A percentile compares a stretch with the other conserved stretches of the same genome.
phyloP scores from a whole-genome alignment of 1,140 invertebrate species.

The Drosophila carrolli region DNA sequence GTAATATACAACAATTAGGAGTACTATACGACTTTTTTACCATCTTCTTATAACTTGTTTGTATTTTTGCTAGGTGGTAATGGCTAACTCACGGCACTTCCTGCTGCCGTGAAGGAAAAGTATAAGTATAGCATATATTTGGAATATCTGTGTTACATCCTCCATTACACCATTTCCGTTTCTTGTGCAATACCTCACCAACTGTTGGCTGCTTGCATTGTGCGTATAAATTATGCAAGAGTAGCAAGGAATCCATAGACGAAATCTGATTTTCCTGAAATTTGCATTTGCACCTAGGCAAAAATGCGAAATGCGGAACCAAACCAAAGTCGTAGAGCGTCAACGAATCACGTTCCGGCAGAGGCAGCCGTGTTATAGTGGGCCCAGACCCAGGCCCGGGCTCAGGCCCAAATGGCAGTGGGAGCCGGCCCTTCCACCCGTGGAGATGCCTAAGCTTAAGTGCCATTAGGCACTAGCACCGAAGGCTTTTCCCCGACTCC shows the following conservation, averaged over 20 bases:
- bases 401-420: neutral
- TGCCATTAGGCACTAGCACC: slow-evolving; percentile 74
- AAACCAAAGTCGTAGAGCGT: slow-evolving; percentile 38
- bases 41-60: neutral
- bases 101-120: neutral
- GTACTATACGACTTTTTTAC: no score
- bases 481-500: slow-evolving; percentile 30
- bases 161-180: slow-evolving; percentile 40
- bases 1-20: no score
- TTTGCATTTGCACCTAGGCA: slow-evolving; percentile 75
- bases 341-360: slow-evolving; percentile 68
- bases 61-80: neutral
- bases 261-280: slow-evolving; percentile 62
- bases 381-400: neutral
- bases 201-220: slow-evolving; percentile 55
- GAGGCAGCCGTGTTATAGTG: slow-evolving; percentile 37
- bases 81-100: neutral
- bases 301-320: slow-evolving; percentile 58
- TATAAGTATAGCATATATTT: slow-evolving; percentile 14
- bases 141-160: slow-evolving; percentile 36
- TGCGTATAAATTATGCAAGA: slow-evolving; percentile 74
- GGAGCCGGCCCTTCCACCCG: slow-evolving; percentile 2
- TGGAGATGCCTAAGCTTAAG: slow-evolving; percentile 75
- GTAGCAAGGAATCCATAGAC: slow-evolving; percentile 53
- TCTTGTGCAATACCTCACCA: slow-evolving; percentile 25